A percentile compares a stretch with the other conserved stretches of the same genome.
These are phyloP conservation scores for Agriopis marginaria DNA, from an alignment of 2,888 invertebrate genomes.

Conservation along the genomic window DNA sequence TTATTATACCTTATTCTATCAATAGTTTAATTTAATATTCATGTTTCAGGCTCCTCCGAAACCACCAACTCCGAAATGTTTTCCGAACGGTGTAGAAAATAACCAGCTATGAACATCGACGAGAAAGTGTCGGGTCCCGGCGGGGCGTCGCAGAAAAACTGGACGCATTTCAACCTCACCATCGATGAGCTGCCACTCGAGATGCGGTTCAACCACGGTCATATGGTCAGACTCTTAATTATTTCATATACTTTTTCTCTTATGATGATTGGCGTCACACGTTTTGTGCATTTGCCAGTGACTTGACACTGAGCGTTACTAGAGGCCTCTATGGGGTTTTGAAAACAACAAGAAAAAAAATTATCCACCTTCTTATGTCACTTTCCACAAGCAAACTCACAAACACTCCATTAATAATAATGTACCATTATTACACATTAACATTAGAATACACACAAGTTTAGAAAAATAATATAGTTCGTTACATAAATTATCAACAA, in stretches of 20 bases:
- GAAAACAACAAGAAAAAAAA: too few species aligned
- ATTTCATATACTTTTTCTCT: neutral
- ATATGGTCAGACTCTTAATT: constrained; percentile 77
- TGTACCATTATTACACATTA: too few species aligned
- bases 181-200: constrained; percentile 87
- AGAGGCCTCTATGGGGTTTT: too few species aligned
- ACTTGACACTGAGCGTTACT: too few species aligned
- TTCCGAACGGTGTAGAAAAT: constrained; percentile 20
- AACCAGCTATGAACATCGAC: constrained; percentile 68
- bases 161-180: constrained; percentile 73
- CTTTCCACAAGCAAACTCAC: too few species aligned
- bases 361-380: too few species aligned
- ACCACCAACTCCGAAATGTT: constrained; percentile 10
- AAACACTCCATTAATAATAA: too few species aligned
- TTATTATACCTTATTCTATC: neutral
- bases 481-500: too few species aligned
- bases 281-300: too few species aligned
- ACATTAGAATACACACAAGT: too few species aligned
- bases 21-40: neutral
- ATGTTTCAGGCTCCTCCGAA: constrained; percentile 40
- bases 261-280: too few species aligned
- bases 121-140: constrained; percentile 82
- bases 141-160: constrained; percentile 79
- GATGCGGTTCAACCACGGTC: constrained; percentile 95
- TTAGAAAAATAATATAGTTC: too few species aligned